Conservation (phyloP, 2,797 vertebrate genomes). For the Anniella stebbinsi region DNA sequence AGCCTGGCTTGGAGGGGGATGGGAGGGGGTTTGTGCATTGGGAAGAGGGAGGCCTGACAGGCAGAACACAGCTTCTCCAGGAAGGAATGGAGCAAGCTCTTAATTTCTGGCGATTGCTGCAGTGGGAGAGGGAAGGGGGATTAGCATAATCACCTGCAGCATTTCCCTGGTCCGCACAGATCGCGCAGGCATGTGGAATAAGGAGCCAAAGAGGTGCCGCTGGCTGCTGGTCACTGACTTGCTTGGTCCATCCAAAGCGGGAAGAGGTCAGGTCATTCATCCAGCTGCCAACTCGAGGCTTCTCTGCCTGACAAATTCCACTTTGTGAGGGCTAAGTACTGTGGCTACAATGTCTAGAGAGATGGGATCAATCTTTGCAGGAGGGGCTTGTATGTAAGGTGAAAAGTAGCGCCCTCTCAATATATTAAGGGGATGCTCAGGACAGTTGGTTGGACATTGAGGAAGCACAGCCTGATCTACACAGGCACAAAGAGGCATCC, state of each 20-base stretch:
- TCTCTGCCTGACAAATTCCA: background rate
- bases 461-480: background rate
- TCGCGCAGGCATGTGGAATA: conserved; percentile 67
- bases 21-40: conserved; percentile 67
- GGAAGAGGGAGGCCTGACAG: conserved; percentile 57
- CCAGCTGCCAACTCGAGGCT: conserved; percentile 9
- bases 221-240: conserved; percentile 16
- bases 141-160: conserved; percentile 60
- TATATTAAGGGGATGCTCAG: background rate
- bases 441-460: background rate
- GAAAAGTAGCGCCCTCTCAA: background rate
- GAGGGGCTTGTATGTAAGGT: background rate
- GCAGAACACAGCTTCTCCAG: background rate
- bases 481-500: background rate
- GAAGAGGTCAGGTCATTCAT: conserved; percentile 26
- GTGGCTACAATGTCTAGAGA: background rate
- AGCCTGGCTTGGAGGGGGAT: conserved; percentile 44
- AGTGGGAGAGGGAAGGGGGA: conserved; percentile 37
- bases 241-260: conserved; percentile 7
- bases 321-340: background rate
- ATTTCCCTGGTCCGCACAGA: conserved; percentile 33
- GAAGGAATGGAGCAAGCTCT: conserved; percentile 9
- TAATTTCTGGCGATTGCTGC: conserved; percentile 24
- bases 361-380: background rate
- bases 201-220: conserved; percentile 30